Evolutionary conservation across 2,888 invertebrate genomes (phyloP), one percentile per base, ranked within the genome.

Genomic region (Imbricaverruca yamaguchii): DNA sequence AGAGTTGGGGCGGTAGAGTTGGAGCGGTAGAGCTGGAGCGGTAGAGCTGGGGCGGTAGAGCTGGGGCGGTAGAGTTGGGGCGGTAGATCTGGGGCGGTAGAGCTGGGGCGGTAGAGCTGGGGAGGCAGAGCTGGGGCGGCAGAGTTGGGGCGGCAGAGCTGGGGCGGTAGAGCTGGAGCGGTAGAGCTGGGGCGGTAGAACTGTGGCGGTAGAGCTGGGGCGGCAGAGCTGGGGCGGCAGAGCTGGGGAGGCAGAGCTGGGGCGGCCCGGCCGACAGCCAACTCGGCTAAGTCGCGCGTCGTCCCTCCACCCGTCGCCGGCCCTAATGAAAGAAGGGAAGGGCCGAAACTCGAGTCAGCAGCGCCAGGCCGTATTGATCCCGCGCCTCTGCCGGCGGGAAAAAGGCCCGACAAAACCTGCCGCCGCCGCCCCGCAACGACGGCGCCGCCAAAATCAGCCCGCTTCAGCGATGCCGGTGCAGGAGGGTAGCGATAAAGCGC

Each of bases 291-390:
- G 39, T 39, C 39, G 59, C 15, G 59, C 59, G 59, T 15, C 74
- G 53, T 18, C 74, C 6, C 69, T 10, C 2, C 65, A 9, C 10
- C 23, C n/a, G 23, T 9, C 65, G 9, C 65, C 23, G 65, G 23
- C 65, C 23, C 18, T 74, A 74, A 53, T 74, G 74, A 74, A 74
- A 74, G 39, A 25, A 25, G 74, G 39, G 39, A 53, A 8, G 13
- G 13, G 74, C 53, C 74, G 0, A 39, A 74, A 53, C 74, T 74
- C 53, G 74, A 74, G 53, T 13, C 74, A 18, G 7, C 74, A 18
- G 7, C 74, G 13, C 53, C 39, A 25, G 69, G 39, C 74, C 74
- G 74, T 74, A 74, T 74, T 74, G 74, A 74, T 74, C 74, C 53
- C 39, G 74, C 39, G 12, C 39, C 39, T 39, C 13, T 11, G 39